A percentile compares a stretch with the other conserved stretches of the same genome.
phyloP scores from a whole-genome alignment of 37 sponge, comb jelly and placozoan species.

The Halichondria panicea region DNA sequence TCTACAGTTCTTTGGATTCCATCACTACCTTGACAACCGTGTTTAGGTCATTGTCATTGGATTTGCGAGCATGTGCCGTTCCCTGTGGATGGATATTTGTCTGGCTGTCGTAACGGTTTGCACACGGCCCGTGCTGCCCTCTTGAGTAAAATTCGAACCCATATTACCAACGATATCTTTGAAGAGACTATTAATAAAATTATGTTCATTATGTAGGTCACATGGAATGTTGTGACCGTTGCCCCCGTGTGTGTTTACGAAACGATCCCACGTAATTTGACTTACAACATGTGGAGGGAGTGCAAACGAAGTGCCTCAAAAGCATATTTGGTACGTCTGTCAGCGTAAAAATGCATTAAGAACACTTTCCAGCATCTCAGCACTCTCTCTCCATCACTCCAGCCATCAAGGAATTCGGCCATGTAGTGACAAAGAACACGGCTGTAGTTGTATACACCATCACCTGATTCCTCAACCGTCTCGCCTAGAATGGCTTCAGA shows the following conservation, averaged over 20 bases:
- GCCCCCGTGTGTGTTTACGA: constrained; percentile 41
- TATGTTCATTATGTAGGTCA: constrained; percentile 15
- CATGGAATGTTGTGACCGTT: constrained; percentile 24
- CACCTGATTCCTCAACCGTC: background rate
- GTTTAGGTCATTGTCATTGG: too few relatives aligned
- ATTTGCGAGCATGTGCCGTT: too few relatives aligned
- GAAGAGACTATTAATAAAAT: constrained; percentile 1
- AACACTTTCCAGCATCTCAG: constrained; percentile 33
- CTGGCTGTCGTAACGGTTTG: too few relatives aligned
- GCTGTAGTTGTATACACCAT: constrained; percentile 34
- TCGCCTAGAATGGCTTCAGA: constrained; percentile 4
- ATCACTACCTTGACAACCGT: too few relatives aligned
- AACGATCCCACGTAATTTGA: constrained; percentile 34
- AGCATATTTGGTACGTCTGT: constrained; percentile 12
- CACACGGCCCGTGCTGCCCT: too few relatives aligned
- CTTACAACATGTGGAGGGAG: constrained; percentile 12
- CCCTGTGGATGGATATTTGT: too few relatives aligned
- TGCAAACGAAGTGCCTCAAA: constrained; percentile 4
- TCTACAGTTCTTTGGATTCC: too few relatives aligned
- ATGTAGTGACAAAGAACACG: constrained; percentile 42
- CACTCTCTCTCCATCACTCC: constrained; percentile 52
- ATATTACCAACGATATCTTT: constrained; percentile 11
- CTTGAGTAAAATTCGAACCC: constrained; percentile 14
- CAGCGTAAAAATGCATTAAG: constrained; percentile 26
- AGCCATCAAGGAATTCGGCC: constrained; percentile 27